Conservation (phyloP, 2,113 vertebrate genomes). For the Peromyscus polionotus region DNA sequence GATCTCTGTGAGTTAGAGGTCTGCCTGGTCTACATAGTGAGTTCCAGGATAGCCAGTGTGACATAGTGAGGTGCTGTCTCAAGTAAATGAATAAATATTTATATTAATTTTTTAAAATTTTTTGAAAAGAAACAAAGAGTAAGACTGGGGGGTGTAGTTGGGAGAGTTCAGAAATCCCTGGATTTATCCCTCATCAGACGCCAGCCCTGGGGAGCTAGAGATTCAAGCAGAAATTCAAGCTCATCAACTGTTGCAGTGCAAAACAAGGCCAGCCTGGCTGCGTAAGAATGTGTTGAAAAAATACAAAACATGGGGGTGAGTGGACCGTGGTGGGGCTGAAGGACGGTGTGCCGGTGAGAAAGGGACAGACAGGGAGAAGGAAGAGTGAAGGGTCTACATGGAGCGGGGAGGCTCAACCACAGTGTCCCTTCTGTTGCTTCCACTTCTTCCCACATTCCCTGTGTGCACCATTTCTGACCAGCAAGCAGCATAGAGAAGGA, state of each 20-base stretch:
- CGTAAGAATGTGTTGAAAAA: neutral
- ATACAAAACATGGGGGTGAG: neutral
- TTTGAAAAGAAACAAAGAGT: neutral
- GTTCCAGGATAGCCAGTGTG: no score
- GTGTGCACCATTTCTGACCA: neutral
- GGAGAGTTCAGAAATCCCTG: neutral
- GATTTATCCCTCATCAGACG: neutral
- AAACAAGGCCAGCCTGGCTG: neutral
- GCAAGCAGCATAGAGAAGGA: neutral
- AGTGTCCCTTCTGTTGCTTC: neutral
- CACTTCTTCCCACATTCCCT: no score
- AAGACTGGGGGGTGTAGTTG: neutral
- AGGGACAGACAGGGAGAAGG: neutral
- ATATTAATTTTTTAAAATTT: no score
- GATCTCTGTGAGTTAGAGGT: no score
- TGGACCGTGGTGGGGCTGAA: neutral
- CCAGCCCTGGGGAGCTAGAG: neutral
- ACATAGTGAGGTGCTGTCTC: no score
- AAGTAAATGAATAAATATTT: no score
- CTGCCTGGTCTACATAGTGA: no score
- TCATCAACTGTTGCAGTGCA: neutral
- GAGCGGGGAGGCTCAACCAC: neutral
- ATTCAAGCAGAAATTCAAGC: neutral
- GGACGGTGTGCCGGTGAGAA: neutral
- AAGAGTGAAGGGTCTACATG: neutral